phyloP scores from a whole-genome alignment of 2,888 invertebrate species.

The Bhutanitis thaidina region DNA sequence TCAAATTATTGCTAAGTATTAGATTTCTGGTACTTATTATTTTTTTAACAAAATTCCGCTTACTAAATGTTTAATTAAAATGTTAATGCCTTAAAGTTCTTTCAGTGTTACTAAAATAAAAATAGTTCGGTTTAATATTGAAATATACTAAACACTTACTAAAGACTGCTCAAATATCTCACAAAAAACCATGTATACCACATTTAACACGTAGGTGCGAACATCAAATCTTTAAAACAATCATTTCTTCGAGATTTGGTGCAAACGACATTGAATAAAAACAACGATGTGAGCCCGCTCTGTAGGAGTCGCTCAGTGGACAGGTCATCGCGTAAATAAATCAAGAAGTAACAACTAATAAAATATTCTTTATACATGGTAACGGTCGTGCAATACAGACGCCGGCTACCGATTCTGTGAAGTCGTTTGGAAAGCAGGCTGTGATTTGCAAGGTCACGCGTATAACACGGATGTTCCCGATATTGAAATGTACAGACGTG shows the following conservation, averaged over 20 bases:
- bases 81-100: no score
- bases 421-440: slow-evolving; percentile 80
- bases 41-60: no score
- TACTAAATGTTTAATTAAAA: no score
- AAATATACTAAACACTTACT: no score
- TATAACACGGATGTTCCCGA: slow-evolving; percentile 80
- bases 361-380: slow-evolving; percentile 63
- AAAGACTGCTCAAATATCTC: no score
- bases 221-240: slow-evolving; percentile 20
- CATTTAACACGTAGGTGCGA: not conserved
- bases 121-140: no score
- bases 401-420: slow-evolving; percentile 69
- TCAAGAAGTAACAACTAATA: slow-evolving; percentile 58
- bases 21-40: no score
- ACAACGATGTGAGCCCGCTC: slow-evolving; percentile 42
- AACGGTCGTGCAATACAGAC: slow-evolving; percentile 67
- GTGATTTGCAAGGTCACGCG: slow-evolving; percentile 80
- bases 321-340: slow-evolving; percentile 57
- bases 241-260: slow-evolving; percentile 22
- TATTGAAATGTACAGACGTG: slow-evolving; percentile 79
- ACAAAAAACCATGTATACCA: no score
- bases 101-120: no score
- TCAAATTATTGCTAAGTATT: no score
- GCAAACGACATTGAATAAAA: slow-evolving; percentile 45
- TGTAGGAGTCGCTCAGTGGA: slow-evolving; percentile 37